A percentile compares a stretch with the other conserved stretches of the same genome.
Evolutionary conservation across 1,140 invertebrate species (phyloP).

Genomic region (Trachymyrmex cornetzi): DNA sequence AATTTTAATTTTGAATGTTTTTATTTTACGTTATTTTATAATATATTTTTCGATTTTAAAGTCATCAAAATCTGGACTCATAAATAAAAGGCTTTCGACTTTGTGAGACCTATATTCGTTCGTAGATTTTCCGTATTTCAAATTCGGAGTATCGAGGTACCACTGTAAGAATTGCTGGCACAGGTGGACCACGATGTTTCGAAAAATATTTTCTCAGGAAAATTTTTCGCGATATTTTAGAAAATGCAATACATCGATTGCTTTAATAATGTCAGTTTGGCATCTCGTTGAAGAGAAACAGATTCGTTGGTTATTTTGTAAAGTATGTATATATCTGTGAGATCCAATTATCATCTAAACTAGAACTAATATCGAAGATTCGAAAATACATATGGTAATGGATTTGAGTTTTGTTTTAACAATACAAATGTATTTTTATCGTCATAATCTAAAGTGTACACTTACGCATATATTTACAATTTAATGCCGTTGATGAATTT

Average conservation of each 20-base stretch:
- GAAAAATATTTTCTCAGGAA: conserved; percentile 4
- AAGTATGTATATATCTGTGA: not conserved
- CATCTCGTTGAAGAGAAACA: not conserved
- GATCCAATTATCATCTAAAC: not conserved
- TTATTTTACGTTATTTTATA: not conserved
- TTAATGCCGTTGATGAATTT: not conserved
- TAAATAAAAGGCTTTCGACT: not conserved
- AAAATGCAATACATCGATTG: not conserved
- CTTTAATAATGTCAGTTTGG: no score
- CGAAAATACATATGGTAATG: not conserved
- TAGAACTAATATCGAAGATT: not conserved
- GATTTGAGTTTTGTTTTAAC: not conserved
- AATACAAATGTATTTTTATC: not conserved
- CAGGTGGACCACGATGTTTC: conserved; percentile 56
- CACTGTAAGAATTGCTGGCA: conserved; percentile 65
- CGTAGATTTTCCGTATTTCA: not conserved
- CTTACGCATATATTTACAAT: not conserved
- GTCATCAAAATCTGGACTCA: conserved; percentile 26
- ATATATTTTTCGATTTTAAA: not conserved
- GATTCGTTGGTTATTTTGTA: not conserved
- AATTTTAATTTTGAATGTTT: not conserved
- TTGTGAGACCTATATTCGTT: not conserved
- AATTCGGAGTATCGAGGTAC: conserved; percentile 44
- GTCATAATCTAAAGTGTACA: not conserved
- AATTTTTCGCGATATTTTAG: not conserved